phyloP scores from a whole-genome alignment of 2,888 invertebrate genomes.

The Tenthredo mesomela region DNA sequence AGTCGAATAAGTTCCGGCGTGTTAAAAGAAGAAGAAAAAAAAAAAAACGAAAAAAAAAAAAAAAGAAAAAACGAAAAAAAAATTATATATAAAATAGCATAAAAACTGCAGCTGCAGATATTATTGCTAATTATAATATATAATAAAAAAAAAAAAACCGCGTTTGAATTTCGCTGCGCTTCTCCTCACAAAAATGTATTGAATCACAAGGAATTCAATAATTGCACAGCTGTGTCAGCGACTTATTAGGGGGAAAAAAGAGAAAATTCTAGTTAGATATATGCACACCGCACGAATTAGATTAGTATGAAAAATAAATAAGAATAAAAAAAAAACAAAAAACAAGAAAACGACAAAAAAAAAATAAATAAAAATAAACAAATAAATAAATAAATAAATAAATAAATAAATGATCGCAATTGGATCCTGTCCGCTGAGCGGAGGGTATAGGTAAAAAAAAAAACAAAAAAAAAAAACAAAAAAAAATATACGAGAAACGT shows the following conservation, averaged over 20 bases:
- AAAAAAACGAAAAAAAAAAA: conserved; percentile 14
- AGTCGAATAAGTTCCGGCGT: conserved; percentile 30
- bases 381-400: neutral
- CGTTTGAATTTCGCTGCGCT: conserved; percentile 58
- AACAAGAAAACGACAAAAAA: neutral
- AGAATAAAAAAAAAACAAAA: neutral
- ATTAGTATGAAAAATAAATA: conserved; percentile 16
- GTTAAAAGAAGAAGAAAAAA: neutral
- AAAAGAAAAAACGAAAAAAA: conserved; percentile 39
- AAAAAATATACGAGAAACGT: conserved; percentile 27
- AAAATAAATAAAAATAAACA: neutral
- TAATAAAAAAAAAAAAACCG: conserved; percentile 52
- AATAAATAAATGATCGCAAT: conserved; percentile 10
- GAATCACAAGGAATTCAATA: conserved; percentile 27
- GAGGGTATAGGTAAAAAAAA: neutral
- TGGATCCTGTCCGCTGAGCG: conserved; percentile 34
- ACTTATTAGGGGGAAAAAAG: conserved; percentile 26
- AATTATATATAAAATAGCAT: conserved; percentile 35
- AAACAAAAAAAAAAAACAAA: conserved; percentile 28
- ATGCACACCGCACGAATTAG: conserved; percentile 44
- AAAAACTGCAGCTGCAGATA: neutral
- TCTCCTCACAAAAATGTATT: conserved; percentile 54
- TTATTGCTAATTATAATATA: conserved; percentile 36
- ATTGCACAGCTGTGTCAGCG: conserved; percentile 4
- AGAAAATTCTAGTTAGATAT: conserved; percentile 39